Conservation (phyloP, 2,113 vertebrate genomes). For the Pteronura brasiliensis region DNA sequence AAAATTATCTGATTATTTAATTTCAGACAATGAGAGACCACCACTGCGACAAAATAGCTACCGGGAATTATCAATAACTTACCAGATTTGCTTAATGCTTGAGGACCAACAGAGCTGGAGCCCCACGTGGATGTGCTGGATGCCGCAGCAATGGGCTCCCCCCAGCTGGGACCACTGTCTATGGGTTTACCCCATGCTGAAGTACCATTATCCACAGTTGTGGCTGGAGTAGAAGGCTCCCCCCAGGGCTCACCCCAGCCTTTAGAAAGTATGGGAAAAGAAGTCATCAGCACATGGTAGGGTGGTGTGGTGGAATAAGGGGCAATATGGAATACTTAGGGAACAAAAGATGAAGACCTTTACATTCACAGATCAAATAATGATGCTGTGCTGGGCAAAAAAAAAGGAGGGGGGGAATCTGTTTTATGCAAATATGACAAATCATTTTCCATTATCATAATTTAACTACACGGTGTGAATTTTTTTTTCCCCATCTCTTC, state of each 20-base stretch:
- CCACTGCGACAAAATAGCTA: neutral
- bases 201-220: conserved; percentile 95
- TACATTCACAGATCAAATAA: neutral
- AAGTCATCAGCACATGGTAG: conserved; percentile 52
- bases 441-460: neutral
- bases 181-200: conserved; percentile 96
- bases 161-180: conserved; percentile 91
- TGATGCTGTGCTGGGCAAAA: neutral
- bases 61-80: conserved; percentile 54
- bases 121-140: conserved; percentile 84
- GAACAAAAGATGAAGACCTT: neutral
- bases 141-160: conserved; percentile 84
- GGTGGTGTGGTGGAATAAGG: neutral
- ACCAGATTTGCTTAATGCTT: conserved; percentile 91
- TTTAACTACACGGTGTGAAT: neutral
- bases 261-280: conserved; percentile 78
- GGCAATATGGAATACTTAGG: conserved; percentile 4
- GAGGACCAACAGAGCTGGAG: conserved; percentile 84
- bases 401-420: neutral
- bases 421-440: neutral
- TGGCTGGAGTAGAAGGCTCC: conserved; percentile 88
- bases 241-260: conserved; percentile 94
- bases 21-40: neutral
- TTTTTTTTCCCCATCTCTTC: neutral
- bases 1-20: neutral